Base-by-base conservation (phyloP, 2,888 invertebrate species). In the Dichetophora obliterata region DNA sequence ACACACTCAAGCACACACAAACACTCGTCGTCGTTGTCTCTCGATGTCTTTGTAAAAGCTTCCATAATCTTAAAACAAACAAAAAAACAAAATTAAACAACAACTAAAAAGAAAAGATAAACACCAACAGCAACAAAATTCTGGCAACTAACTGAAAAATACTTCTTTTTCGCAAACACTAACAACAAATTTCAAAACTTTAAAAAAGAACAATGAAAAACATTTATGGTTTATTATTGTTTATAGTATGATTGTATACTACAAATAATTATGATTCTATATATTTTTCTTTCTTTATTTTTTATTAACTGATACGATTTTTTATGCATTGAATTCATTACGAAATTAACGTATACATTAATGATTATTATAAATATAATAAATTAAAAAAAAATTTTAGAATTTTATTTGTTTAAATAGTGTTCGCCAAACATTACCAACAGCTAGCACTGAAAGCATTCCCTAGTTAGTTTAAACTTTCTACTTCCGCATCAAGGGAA, bases 261-360 rank as follows among this genome's bases (percentile, higher is more conserved):
- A 74, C 48, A 68, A 72, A 50, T 73, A 37, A 61, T 73, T 75
- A 74, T 71, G 71, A 69, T 79, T 78, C 72, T 69, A 70, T 43
- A 66, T 65, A 43, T 77, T 65, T 63, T 71, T 63, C 68, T 50
- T 59, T 63, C 48, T 76, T 79, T 76, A 65, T 50, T 77, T 79
- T 63, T 70, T 78, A 76, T 77, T 75, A 76, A 76, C 70, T 75
- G 72, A 76, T 54, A 77, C 76, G 61, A 71, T 79, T 77, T 43
- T 77, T 77, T 74, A 79, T 69, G 76, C 68, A 77, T 76, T 77
- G 57, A 75, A 77, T 79, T 78, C 76, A 79, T 73, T 79, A 73
- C 74, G 75, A 73, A 70, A 77, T 76, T 54, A 78, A 75, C 54
- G 75, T 77, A 79, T 69, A 75, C 52, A 77, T 68, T 72, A 63